phyloP scores from a whole-genome alignment of 1,140 invertebrate genomes.

The Fragariocoptes setiger region DNA sequence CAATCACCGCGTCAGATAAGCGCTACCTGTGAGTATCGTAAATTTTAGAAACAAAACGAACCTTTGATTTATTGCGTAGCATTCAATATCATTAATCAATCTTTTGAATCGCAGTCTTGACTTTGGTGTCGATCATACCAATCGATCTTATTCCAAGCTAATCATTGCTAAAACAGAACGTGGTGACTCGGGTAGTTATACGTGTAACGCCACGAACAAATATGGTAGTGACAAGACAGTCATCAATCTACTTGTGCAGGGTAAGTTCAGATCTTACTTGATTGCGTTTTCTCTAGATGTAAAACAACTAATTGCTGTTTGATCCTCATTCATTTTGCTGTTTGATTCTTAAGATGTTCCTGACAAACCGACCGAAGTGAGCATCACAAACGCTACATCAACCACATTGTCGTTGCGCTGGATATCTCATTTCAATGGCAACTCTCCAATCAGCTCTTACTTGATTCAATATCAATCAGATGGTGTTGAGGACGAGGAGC shows the following conservation, averaged over 20 bases:
- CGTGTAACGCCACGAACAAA: constrained; percentile 5
- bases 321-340: not conserved
- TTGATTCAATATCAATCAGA: constrained; percentile 18
- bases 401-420: constrained; percentile 11
- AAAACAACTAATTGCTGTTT: constrained; percentile 1
- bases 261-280: constrained; percentile 17
- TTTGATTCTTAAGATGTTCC: constrained; percentile 3
- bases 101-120: no score
- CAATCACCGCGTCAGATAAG: not conserved
- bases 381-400: constrained; percentile 5
- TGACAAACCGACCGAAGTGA: constrained; percentile 2
- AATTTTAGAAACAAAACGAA: no score
- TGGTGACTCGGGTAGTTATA: constrained; percentile 2
- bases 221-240: constrained; percentile 25
- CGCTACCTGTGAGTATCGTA: not conserved
- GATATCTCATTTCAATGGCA: constrained; percentile 30
- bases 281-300: constrained; percentile 2
- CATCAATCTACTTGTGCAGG: constrained; percentile 76
- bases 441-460: constrained; percentile 36
- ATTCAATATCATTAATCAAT: no score
- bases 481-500: not conserved
- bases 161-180: constrained; percentile 3
- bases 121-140: no score
- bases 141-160: constrained; percentile 2
- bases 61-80: no score